Evolutionary conservation across 2,113 vertebrate species (phyloP).

Genomic region (Lophotis ruficrista): DNA sequence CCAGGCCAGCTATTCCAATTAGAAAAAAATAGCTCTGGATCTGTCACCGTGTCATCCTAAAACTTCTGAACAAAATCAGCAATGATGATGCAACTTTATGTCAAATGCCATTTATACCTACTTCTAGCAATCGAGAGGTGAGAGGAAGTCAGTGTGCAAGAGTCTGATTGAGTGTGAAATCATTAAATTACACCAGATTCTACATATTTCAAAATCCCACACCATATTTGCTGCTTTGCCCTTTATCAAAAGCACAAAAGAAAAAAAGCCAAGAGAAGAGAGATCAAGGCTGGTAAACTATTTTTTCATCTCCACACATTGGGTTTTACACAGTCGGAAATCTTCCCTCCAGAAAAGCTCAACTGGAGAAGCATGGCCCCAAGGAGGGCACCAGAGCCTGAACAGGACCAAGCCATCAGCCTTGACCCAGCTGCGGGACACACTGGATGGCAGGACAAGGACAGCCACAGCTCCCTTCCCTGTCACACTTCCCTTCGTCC

Average conservation of each 20-base stretch:
- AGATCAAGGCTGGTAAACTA: background rate
- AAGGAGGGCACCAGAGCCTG: background rate
- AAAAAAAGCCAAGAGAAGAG: background rate
- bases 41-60: background rate
- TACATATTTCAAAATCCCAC: background rate
- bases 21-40: background rate
- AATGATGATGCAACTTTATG: background rate
- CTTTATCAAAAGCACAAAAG: background rate
- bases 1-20: background rate
- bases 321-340: background rate
- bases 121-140: background rate
- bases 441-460: accelerated
- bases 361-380: background rate
- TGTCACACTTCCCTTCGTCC: accelerated
- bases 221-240: background rate
- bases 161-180: background rate
- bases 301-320: background rate
- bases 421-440: accelerated
- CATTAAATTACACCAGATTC: background rate
- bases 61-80: background rate
- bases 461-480: background rate
- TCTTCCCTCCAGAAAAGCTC: background rate
- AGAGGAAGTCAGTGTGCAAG: background rate
- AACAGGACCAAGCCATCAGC: background rate
- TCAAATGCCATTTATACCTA: background rate